These are phyloP conservation scores for Phalacrocorax pelagicus DNA, from an alignment of 2,113 vertebrate species.

Conservation along the genomic window DNA sequence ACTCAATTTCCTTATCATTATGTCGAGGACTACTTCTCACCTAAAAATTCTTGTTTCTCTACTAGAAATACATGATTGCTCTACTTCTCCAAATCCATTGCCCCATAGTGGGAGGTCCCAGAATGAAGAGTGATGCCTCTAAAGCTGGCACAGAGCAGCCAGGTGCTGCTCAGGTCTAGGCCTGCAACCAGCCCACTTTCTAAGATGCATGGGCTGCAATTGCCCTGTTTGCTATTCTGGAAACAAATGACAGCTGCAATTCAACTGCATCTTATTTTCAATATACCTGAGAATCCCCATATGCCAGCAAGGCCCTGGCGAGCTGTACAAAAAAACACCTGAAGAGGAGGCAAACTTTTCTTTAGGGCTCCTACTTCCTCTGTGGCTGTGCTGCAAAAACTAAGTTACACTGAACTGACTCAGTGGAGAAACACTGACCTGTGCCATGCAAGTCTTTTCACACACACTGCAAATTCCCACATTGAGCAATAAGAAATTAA, in stretches of 20 bases:
- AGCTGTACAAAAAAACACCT: not conserved
- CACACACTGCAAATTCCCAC: not conserved
- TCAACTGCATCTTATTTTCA: not conserved
- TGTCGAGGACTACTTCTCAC: not conserved
- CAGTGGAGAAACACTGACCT: not conserved
- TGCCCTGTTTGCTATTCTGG: not conserved
- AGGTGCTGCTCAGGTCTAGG: not conserved
- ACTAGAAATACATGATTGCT: not conserved
- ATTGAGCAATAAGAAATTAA: not conserved
- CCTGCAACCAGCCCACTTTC: not conserved
- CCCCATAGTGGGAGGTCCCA: rapidly evolving
- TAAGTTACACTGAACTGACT: not conserved
- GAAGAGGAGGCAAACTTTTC: not conserved
- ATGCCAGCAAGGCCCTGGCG: not conserved
- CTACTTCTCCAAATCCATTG: not conserved
- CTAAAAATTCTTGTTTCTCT: not conserved
- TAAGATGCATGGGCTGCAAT: not conserved
- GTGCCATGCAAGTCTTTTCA: not conserved
- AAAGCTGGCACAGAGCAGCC: not conserved
- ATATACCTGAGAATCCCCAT: not conserved
- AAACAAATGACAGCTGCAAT: not conserved
- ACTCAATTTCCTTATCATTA: not conserved
- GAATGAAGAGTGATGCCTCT: not conserved
- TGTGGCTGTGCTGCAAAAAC: not conserved
- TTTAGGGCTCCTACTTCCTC: not conserved